Base-by-base conservation (phyloP, 2,797 vertebrate genomes). In the Clarias platycephalus region DNA sequence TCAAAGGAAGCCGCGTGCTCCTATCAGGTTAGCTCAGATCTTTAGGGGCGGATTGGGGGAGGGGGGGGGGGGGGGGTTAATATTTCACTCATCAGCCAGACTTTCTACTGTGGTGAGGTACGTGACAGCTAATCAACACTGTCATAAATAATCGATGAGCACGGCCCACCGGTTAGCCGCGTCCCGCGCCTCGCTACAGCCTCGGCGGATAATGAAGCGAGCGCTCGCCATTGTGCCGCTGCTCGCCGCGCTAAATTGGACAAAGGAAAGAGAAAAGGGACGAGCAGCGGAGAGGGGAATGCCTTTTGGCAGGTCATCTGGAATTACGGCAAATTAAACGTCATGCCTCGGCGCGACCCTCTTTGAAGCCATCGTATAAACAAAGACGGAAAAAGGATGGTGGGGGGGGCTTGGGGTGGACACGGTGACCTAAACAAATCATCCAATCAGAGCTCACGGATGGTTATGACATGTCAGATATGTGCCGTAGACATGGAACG, bases 101-200 rank as follows among this genome's bases (percentile, higher is more conserved):
- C 93, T 95, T 95, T 95, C 94, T 93, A 92, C 92, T 89, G 91
- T 91, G 92, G 92, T 90, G 91, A 93, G 93, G 92, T 93, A 94
- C 94, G 94, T 95, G 95, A 95, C 95, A 96, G 95, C 95, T 96
- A 95, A 95, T 96, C 95, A 96, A 95, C 95, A 95, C 93, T 94
- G 95, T 95, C 94, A 96, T 96, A 96, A 96, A 96, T 96, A 95
- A 95, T 95, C 95, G 94, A 96, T 96, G 95, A 93, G 86, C 53
- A 72, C 66, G 60, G 83, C 79, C 66, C 91, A 91, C 88, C 72
- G 77, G 88, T 89, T 90, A 91, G 81, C 88, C 37, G 90, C 86
- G 91, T 90, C 90, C 85, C 88, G 83, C 81, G 87, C 86, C 88
- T 86, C 85, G 83, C 77, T 89, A 87, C 85, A 88, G 84, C 81